A percentile compares a stretch with the other conserved stretches of the same genome.
These are phyloP conservation scores for Beris chalybata DNA, from an alignment of 2,888 invertebrate genomes.

Conservation along the genomic window DNA sequence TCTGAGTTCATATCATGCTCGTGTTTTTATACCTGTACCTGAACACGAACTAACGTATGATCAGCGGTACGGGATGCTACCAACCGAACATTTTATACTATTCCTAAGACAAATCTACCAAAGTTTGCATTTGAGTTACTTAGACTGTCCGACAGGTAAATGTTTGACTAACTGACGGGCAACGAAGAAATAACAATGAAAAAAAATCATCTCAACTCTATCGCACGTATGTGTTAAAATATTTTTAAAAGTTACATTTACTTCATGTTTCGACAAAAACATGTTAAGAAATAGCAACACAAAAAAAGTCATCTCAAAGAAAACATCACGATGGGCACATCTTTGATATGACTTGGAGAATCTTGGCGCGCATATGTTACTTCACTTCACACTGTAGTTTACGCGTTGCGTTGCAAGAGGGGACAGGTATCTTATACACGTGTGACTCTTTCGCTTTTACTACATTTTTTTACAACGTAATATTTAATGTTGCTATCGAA, in stretches of 20 bases:
- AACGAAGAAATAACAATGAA: conserved; percentile 21
- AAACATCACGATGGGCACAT: conserved; percentile 19
- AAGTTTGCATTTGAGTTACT: conserved; percentile 33
- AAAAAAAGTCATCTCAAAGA: conserved; percentile 3
- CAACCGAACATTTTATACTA: not conserved
- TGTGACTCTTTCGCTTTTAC: too few relatives aligned
- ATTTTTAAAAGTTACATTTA: conserved; percentile 40
- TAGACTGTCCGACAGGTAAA: conserved; percentile 34
- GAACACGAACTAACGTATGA: not conserved
- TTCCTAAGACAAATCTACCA: not conserved
- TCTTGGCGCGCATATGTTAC: conserved; percentile 21
- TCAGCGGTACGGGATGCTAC: conserved; percentile 1
- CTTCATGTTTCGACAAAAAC: conserved; percentile 37
- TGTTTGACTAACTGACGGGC: conserved; percentile 34
- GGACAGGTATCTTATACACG: too few relatives aligned
- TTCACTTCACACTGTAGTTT: not conserved
- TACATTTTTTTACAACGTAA: too few relatives aligned
- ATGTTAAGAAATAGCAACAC: conserved; percentile 29
- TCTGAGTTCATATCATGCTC: not conserved
- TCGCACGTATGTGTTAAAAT: conserved; percentile 57
- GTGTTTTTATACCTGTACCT: not conserved
- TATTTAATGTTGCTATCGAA: too few relatives aligned
- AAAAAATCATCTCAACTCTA: conserved; percentile 35
- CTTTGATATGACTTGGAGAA: conserved; percentile 21
- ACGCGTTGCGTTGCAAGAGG: too few relatives aligned